These are phyloP conservation scores for Leptopilina drosophilae DNA, from an alignment of 2,888 invertebrate genomes.

Conservation along the genomic window DNA sequence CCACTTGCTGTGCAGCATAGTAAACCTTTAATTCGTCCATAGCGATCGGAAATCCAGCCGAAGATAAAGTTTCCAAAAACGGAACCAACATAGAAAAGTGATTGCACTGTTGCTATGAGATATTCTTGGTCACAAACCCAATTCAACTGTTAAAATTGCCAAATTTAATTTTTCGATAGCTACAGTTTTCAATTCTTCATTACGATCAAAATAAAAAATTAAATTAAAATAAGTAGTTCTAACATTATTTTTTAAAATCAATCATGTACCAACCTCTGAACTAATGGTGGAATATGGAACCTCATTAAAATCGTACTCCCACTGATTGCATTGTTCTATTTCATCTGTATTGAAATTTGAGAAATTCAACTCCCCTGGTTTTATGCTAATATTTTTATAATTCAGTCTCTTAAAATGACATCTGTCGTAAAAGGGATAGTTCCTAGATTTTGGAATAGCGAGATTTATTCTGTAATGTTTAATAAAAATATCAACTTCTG, in stretches of 20 bases:
- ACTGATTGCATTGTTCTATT: conserved; percentile 72
- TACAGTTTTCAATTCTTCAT: too few species aligned
- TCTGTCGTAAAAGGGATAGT: conserved; percentile 72
- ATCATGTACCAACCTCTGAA: conserved; percentile 76
- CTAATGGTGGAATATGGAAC: conserved; percentile 79
- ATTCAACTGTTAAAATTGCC: conserved; percentile 74
- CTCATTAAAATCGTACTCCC: conserved; percentile 79
- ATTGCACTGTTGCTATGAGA: conserved; percentile 77
- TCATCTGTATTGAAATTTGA: conserved; percentile 57
- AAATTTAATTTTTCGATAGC: too few species aligned
- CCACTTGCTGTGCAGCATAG: conserved; percentile 76
- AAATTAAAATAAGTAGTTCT: too few species aligned
- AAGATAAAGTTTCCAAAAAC: conserved; percentile 78
- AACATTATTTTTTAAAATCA: not conserved
- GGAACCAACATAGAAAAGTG: conserved; percentile 79
- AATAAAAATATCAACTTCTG: not conserved
- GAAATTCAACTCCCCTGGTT: conserved; percentile 47
- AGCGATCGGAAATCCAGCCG: conserved; percentile 79
- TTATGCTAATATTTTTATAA: conserved; percentile 67
- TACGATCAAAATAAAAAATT: too few species aligned
- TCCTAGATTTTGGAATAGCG: too few species aligned
- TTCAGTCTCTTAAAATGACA: conserved; percentile 76
- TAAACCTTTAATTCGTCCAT: conserved; percentile 78
- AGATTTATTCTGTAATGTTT: too few species aligned
- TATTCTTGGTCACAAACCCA: conserved; percentile 79